phyloP scores from a whole-genome alignment of 2,797 vertebrate genomes.

The Clamator glandarius region DNA sequence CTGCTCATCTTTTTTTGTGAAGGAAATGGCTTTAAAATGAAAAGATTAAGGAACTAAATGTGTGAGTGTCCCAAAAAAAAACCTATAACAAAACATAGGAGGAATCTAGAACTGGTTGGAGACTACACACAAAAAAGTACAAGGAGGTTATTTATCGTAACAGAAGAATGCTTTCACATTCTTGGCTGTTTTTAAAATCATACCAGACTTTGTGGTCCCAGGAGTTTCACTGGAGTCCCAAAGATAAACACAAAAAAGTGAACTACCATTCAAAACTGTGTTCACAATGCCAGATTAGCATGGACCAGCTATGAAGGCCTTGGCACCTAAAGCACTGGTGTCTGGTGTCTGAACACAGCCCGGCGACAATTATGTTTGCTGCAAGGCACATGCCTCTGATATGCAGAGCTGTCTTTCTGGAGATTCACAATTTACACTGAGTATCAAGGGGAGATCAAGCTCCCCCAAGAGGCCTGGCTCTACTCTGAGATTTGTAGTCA shows the following conservation, averaged over 20 bases:
- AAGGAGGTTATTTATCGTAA: background rate
- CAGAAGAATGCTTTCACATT: background rate
- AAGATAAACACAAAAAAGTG: background rate
- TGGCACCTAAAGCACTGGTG: background rate
- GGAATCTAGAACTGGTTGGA: background rate
- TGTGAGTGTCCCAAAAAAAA: background rate
- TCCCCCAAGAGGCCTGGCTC: background rate
- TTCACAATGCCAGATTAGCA: background rate
- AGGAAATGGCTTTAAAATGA: background rate
- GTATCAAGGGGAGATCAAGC: background rate
- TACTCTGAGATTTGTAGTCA: background rate
- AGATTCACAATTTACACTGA: background rate
- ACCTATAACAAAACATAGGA: background rate
- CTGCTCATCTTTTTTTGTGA: background rate
- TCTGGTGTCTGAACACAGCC: background rate
- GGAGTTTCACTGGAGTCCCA: background rate
- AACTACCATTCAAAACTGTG: background rate
- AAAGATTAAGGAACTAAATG: background rate
- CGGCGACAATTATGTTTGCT: background rate
- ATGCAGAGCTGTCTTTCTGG: background rate
- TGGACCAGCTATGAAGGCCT: accelerated
- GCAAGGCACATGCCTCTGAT: background rate
- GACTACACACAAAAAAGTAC: background rate
- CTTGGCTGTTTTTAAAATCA: background rate
- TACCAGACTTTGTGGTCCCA: background rate